phyloP scores from a whole-genome alignment of 2,113 vertebrate species.

The Ailuropoda melanoleuca region DNA sequence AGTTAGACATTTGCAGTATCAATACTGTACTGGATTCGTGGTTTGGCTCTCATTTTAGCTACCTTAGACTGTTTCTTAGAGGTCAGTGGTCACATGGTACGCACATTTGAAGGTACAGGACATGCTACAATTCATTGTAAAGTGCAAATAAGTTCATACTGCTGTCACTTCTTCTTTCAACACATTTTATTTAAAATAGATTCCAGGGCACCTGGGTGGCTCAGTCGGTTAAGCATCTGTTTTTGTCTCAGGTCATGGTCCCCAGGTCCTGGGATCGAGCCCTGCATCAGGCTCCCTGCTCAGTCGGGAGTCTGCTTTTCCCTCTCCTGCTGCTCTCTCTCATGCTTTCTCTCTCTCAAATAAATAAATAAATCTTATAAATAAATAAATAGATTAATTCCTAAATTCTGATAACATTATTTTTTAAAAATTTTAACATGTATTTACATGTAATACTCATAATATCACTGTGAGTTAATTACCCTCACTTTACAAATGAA shows the following conservation, averaged over 20 bases:
- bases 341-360: too few species aligned
- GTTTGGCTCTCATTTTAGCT: neutral
- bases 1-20: neutral
- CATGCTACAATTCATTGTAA: neutral
- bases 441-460: neutral
- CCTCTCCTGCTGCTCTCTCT: neutral
- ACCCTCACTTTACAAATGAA: neutral
- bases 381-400: neutral
- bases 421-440: neutral
- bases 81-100: neutral
- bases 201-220: neutral
- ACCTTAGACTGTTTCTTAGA: neutral
- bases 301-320: neutral
- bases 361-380: too few species aligned
- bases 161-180: constrained; percentile 9
- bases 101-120: neutral
- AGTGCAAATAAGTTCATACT: neutral
- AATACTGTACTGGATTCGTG: neutral
- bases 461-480: neutral
- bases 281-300: too few species aligned
- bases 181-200: neutral
- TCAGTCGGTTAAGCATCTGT: neutral
- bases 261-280: neutral
- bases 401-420: neutral
- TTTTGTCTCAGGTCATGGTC: neutral